These are phyloP conservation scores for Jordanella pulchra DNA, from an alignment of 2,797 vertebrate species.

Conservation along the genomic window DNA sequence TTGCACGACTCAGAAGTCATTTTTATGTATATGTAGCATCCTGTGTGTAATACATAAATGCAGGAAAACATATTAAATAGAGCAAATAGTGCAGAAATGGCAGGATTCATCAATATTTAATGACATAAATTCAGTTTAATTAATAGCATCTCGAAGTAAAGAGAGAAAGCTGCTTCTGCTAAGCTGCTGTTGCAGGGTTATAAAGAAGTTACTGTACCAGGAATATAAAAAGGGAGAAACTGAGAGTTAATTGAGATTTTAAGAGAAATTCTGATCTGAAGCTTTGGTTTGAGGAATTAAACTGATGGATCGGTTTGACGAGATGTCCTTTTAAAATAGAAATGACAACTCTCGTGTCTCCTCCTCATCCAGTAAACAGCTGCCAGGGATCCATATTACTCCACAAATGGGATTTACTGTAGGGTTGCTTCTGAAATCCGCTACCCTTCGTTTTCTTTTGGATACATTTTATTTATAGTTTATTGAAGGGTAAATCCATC, in stretches of 20 bases:
- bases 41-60: background rate
- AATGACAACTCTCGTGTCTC: constrained; percentile 40
- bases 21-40: background rate
- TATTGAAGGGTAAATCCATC: constrained; percentile 2
- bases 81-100: background rate
- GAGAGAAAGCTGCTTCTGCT: background rate
- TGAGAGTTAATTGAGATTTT: constrained; percentile 13
- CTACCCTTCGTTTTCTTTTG: background rate
- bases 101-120: background rate
- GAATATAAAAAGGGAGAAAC: constrained; percentile 9
- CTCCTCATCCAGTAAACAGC: constrained; percentile 27
- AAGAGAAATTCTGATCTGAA: constrained; percentile 28
- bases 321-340: constrained; percentile 45
- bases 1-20: fast-evolving
- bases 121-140: background rate
- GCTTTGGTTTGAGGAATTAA: constrained; percentile 47
- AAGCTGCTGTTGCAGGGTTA: fast-evolving
- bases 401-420: constrained; percentile 55
- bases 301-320: constrained; percentile 24
- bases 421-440: constrained; percentile 5
- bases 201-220: background rate
- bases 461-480: constrained; percentile 19
- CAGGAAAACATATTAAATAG: background rate
- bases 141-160: background rate
- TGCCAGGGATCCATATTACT: constrained; percentile 28